These are phyloP conservation scores for Bombus impatiens DNA, from an alignment of 1,140 invertebrate genomes.

Conservation along the genomic window DNA sequence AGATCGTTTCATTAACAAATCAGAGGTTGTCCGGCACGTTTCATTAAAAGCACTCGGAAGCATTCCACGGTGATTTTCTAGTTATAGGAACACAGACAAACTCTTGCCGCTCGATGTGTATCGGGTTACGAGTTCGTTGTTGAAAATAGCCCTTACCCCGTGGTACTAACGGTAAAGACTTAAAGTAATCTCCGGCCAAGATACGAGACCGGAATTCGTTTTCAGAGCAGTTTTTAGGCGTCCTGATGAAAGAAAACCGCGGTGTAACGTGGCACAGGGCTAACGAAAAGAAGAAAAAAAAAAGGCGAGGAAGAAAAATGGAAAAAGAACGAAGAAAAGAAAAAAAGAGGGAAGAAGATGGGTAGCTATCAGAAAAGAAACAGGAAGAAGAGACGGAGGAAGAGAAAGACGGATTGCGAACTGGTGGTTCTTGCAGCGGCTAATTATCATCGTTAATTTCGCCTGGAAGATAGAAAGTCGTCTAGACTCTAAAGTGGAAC, in stretches of 20 bases:
- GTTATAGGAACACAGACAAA: slow-evolving; percentile 28
- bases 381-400: neutral
- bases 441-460: slow-evolving; percentile 65
- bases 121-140: slow-evolving; percentile 67
- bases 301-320: neutral
- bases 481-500: slow-evolving; percentile 29
- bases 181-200: slow-evolving; percentile 55
- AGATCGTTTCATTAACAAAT: slow-evolving; percentile 1
- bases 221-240: slow-evolving; percentile 19
- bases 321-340: neutral
- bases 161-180: slow-evolving; percentile 61
- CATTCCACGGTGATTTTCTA: slow-evolving; percentile 25
- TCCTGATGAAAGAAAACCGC: slow-evolving; percentile 50
- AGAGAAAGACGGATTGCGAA: neutral
- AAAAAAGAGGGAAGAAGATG: neutral
- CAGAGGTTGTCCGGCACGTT: neutral
- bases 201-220: slow-evolving; percentile 46
- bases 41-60: neutral
- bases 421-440: neutral
- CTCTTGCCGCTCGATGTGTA: slow-evolving; percentile 45
- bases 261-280: neutral
- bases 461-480: slow-evolving; percentile 24
- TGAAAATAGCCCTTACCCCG: slow-evolving; percentile 70
- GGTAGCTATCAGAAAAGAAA: neutral
- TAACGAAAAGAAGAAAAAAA: neutral